Base-by-base conservation (phyloP, 2,797 vertebrate species). In the Podarcis siculus region DNA sequence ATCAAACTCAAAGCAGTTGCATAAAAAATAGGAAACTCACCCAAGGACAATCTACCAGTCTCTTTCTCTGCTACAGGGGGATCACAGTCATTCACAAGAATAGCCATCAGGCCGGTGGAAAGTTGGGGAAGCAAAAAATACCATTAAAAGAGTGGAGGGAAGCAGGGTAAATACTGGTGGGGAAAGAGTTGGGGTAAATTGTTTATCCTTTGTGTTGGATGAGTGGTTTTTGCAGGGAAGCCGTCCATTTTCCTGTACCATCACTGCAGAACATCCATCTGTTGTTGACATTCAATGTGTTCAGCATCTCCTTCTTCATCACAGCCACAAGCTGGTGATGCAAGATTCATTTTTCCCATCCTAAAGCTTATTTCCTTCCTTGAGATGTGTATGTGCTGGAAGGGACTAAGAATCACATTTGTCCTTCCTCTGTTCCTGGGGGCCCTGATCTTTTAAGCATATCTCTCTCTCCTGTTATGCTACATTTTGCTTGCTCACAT, bases 221-320 rank as follows among this genome's bases (percentile, higher is more conserved):
- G 85, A 45, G 75, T 73, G 78, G 61, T 76, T 79, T 80, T 66
- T 89, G 67, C 87, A 91, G 55, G 88, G 92, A 95, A 94, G 67
- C 83, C 66, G 0, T 88, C 86, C 86, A 85, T 95, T 94, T 82
- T 87, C 83, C 27, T 89, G 92, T 71, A 92, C 94, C 89, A 91
- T 92, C 92, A 93, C 93, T 94, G 91, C 89, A 95, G 92, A 95
- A 35, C 45, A 89, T 69, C 94, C 95, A 96, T 95, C 95, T 95
- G 94, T 92, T 96, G 92, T 95, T 95, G 95, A 95, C 87, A 89
- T 86, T 94, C 94, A 91, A 81, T 77, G 86, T 91, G 91, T 93
- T 94, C 2, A 86, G 90, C 89, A 94, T 90, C 80, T 94, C 93
- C 80, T 89, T 95, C 93, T 93, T 67, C 91, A 94, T 58, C 91